phyloP scores from a whole-genome alignment of 2,113 vertebrate genomes.

The Pituophis catenifer region DNA sequence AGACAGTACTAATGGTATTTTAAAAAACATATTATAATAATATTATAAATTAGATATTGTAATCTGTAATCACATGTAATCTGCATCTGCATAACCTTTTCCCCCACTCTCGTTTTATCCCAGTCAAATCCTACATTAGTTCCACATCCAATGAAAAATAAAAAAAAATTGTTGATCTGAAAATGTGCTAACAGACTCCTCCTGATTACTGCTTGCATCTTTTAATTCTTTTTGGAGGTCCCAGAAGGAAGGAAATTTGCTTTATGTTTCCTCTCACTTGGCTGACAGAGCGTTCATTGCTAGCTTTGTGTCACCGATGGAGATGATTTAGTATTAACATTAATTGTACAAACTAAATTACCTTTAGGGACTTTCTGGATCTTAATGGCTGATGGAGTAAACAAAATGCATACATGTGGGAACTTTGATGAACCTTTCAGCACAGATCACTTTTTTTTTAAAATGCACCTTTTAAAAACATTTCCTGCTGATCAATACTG shows the following conservation, averaged over 20 bases:
- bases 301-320: constrained; percentile 61
- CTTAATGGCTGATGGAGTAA: constrained; percentile 55
- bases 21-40: not conserved
- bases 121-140: not conserved
- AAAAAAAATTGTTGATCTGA: not conserved
- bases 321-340: constrained; percentile 63
- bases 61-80: not conserved
- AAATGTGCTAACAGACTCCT: not conserved
- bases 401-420: constrained; percentile 38
- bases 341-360: constrained; percentile 61
- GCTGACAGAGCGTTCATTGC: constrained; percentile 57
- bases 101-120: not conserved
- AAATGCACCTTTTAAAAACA: not conserved
- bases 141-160: not conserved
- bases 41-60: not conserved
- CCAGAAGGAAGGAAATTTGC: constrained; percentile 29
- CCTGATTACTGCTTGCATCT: constrained; percentile 20
- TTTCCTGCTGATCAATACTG: not conserved
- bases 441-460: not conserved
- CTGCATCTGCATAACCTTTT: not conserved
- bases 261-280: constrained; percentile 50
- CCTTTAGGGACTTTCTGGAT: constrained; percentile 56
- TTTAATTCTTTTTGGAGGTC: constrained; percentile 37
- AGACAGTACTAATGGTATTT: not conserved
- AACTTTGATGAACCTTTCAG: not conserved